A percentile compares a stretch with the other conserved stretches of the same genome.
phyloP scores from a whole-genome alignment of 2,888 invertebrate genomes.

The Pandemis cinnamomeana region DNA sequence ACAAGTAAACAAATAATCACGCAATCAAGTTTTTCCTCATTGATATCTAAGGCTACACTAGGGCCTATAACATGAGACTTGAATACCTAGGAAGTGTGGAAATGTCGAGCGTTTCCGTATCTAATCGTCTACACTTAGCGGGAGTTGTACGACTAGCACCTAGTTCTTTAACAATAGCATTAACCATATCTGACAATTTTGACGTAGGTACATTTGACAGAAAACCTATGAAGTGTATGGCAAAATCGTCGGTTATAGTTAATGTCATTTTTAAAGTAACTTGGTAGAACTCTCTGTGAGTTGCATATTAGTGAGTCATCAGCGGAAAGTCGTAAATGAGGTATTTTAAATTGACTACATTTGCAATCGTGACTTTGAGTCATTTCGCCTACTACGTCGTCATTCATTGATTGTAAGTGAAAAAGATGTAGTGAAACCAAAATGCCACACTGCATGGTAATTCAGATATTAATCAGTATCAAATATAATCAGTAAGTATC shows the following conservation, averaged over 20 bases:
- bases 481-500: no score
- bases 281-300: constrained; percentile 7
- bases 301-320: constrained; percentile 43
- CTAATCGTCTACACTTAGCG: neutral
- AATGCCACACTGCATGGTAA: no score
- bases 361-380: neutral
- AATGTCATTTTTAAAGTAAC: neutral
- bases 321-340: constrained; percentile 48
- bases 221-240: no score
- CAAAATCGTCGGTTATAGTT: no score
- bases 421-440: no score
- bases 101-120: constrained; percentile 22
- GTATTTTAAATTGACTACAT: neutral
- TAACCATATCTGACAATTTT: no score
- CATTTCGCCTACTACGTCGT: neutral
- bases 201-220: no score
- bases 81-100: constrained; percentile 29
- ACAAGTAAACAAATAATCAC: constrained; percentile 15
- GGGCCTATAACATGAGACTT: constrained; percentile 6
- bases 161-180: no score
- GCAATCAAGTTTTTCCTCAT: constrained; percentile 11
- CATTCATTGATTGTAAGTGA: no score
- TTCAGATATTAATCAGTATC: no score
- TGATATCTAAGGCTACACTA: neutral
- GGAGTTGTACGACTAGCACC: no score